Base-by-base conservation (phyloP, 1,140 invertebrate genomes). In the Bemisia tabaci region DNA sequence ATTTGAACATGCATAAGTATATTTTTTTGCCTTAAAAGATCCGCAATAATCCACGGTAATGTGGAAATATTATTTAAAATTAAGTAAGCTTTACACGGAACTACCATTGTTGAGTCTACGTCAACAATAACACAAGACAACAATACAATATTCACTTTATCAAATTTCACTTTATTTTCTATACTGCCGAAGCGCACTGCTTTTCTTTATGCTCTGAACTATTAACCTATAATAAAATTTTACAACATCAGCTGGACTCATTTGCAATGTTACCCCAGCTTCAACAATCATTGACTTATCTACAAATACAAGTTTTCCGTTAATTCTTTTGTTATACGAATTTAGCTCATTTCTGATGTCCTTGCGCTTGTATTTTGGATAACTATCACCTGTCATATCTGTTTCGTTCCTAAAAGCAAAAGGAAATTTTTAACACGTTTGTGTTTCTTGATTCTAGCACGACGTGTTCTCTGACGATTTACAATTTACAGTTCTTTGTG, bases 1-100 rank as follows among this genome's bases (percentile, higher is more conserved):
- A 80, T 71, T 78, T 79, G 65, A 70, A n/a, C n/a, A n/a, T n/a
- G n/a, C n/a, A n/a, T n/a, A 76, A 22, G 77, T 71, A 64, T 77
- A 79, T 68, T 77, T 78, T 2, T 77, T 71, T 17, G 68, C 67
- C 69, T 75, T 73, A 11, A 79, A 70, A 1, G 75, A 77, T 69
- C 73, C 74, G 61, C 72, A 77, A 22, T 68, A 68, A 66, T 76
- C 74, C 24, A 76, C 70, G 67, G 77, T 78, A 11, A 76, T 75
- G 65, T 77, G 76, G 2, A 72, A 68, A 60, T 76, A 70, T 24
- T 68, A 77, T 62, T 74, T 59, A 70, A 65, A 12, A 62, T 71
- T 11, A 77, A 60, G 0, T 72, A 39, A 12, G 75, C 73, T 22
- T 69, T 73, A 69, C 77, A 78, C 26, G 76, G 77, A 1, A 77